These are phyloP conservation scores for Therioaphis trifolii DNA, from an alignment of 2,888 invertebrate genomes.

Conservation along the genomic window DNA sequence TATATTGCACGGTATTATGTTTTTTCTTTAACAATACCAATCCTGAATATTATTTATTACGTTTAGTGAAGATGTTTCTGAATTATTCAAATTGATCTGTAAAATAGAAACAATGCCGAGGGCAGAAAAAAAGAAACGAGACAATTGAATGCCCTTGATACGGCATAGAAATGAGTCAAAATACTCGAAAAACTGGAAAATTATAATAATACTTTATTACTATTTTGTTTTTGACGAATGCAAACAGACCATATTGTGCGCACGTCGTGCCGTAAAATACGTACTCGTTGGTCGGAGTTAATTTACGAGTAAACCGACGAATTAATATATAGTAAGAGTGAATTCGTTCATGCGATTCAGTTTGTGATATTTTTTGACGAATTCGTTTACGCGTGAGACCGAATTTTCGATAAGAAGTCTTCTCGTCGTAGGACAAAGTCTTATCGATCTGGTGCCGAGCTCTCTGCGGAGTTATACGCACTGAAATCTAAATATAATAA, in stretches of 20 bases:
- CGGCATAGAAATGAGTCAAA: not conserved
- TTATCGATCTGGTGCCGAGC: not conserved
- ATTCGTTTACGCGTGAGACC: not conserved
- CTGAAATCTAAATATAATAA: too few relatives aligned
- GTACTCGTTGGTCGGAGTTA: not conserved
- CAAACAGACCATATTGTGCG: not conserved
- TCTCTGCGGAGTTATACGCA: too few relatives aligned
- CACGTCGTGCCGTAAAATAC: too few relatives aligned
- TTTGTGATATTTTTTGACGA: not conserved
- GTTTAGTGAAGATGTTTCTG: not conserved
- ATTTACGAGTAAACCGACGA: not conserved
- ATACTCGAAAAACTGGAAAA: slow-evolving; percentile 23
- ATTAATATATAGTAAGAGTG: not conserved
- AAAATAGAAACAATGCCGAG: slow-evolving; percentile 10
- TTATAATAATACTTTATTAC: not conserved
- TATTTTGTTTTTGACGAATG: too few relatives aligned
- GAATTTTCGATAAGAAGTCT: not conserved
- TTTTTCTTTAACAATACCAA: slow-evolving; percentile 29
- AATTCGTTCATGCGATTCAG: not conserved
- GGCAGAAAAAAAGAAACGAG: not conserved
- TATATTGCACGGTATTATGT: not conserved
- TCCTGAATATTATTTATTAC: not conserved
- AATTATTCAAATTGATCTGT: slow-evolving; percentile 20
- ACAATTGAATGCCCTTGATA: slow-evolving; percentile 29
- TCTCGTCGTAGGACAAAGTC: too few relatives aligned